phyloP scores from a whole-genome alignment of 2,888 invertebrate species.

The Parasteatoda lunata region DNA sequence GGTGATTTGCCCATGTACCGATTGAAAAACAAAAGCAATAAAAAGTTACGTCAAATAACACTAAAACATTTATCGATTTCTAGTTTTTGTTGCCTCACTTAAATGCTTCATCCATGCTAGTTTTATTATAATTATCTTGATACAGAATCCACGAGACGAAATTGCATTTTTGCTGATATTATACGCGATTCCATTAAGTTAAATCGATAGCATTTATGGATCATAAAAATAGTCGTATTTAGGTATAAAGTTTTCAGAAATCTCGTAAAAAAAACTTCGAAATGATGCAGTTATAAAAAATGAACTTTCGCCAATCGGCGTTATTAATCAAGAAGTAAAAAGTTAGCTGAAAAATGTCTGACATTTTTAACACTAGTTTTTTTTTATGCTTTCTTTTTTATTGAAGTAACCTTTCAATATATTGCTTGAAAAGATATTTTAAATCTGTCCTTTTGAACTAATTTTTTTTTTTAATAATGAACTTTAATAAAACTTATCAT shows the following conservation, averaged over 20 bases:
- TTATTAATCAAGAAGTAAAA: no score
- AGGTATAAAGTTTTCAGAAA: slow-evolving; percentile 24
- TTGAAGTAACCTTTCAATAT: no score
- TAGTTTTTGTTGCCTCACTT: slow-evolving; percentile 3
- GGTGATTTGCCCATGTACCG: no score
- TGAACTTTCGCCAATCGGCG: neutral
- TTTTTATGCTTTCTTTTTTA: no score
- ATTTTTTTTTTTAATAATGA: neutral
- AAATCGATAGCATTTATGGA: slow-evolving; percentile 60
- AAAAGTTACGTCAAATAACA: neutral
- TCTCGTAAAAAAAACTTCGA: slow-evolving; percentile 7
- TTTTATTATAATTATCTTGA: slow-evolving; percentile 41
- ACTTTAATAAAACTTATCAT: no score
- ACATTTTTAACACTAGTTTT: no score
- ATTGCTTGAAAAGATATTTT: neutral
- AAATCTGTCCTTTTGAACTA: neutral
- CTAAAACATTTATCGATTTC: neutral
- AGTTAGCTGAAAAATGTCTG: no score
- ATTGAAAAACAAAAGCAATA: neutral
- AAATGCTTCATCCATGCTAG: slow-evolving; percentile 15
- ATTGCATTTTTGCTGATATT: slow-evolving; percentile 32
- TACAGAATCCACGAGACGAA: slow-evolving; percentile 13
- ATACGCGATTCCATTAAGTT: slow-evolving; percentile 57
- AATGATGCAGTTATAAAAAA: neutral
- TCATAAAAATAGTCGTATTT: slow-evolving; percentile 56